Percentiles rank a stretch among this genome's conserved stretches.
These are phyloP conservation scores for Sarcophaga peregrina DNA, from an alignment of 1,140 invertebrate genomes.

Conservation along the genomic window DNA sequence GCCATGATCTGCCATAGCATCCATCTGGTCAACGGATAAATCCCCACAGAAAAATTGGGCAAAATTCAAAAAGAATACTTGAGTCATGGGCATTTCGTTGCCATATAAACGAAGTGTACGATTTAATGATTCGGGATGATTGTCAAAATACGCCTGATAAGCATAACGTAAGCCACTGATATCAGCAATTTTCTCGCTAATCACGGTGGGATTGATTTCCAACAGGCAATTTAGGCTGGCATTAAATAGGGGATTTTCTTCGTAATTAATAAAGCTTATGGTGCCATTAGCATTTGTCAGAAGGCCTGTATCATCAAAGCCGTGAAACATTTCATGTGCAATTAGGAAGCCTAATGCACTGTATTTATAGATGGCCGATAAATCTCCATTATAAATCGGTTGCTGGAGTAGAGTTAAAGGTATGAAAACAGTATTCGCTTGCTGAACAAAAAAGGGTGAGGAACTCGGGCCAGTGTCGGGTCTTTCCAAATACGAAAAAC, in stretches of 20 bases:
- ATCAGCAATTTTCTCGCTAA: constrained; percentile 56
- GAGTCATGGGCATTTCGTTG: constrained; percentile 38
- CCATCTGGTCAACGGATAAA: not conserved
- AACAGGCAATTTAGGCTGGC: constrained; percentile 48
- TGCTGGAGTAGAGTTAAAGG: constrained; percentile 54
- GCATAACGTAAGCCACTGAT: constrained; percentile 53
- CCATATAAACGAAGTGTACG: not conserved
- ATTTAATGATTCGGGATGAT: not conserved
- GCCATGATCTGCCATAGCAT: constrained; percentile 52
- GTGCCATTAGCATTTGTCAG: constrained; percentile 49
- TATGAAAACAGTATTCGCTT: constrained; percentile 52
- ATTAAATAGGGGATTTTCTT: not conserved
- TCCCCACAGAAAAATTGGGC: constrained; percentile 59
- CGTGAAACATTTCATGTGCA: constrained; percentile 56
- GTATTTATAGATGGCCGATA: constrained; percentile 56
- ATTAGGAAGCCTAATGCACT: constrained; percentile 58
- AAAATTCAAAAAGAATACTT: constrained; percentile 58
- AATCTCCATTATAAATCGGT: constrained; percentile 49
- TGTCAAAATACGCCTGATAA: constrained; percentile 51
- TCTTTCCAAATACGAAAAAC: constrained; percentile 44
- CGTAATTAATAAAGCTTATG: constrained; percentile 28
- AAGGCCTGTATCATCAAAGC: constrained; percentile 50
- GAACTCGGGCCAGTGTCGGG: constrained; percentile 47
- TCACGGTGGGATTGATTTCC: constrained; percentile 47
- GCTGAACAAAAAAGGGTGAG: constrained; percentile 51